phyloP scores from a whole-genome alignment of 1,140 invertebrate species.

The Drosophila kurseongensis region DNA sequence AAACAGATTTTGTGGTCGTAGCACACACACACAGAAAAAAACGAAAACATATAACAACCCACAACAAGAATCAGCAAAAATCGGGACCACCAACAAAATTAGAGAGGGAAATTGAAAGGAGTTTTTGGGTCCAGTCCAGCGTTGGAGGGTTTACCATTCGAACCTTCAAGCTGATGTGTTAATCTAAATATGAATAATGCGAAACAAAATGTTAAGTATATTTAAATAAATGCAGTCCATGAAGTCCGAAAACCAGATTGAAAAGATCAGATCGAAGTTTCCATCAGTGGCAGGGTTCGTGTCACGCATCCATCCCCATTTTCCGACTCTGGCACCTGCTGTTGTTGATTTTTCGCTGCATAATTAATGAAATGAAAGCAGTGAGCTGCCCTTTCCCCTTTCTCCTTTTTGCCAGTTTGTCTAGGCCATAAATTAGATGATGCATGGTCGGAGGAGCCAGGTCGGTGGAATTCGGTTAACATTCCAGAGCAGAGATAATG shows the following conservation, averaged over 20 bases:
- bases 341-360: conserved; percentile 61
- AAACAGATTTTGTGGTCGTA: conserved; percentile 74
- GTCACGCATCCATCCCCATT: background rate
- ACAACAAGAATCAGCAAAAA: conserved; percentile 17
- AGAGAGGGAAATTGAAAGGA: conserved; percentile 19
- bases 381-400: background rate
- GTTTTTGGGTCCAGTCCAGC: conserved; percentile 4
- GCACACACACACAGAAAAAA: conserved; percentile 48
- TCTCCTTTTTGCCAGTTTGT: conserved; percentile 8
- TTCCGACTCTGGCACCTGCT: conserved; percentile 12
- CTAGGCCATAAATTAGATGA: conserved; percentile 51
- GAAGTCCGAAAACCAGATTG: too few species aligned
- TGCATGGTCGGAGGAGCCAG: conserved; percentile 23
- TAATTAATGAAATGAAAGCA: conserved; percentile 75
- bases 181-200: too few species aligned
- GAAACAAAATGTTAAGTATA: too few species aligned
- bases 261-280: too few species aligned
- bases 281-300: too few species aligned
- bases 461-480: background rate
- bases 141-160: background rate
- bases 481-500: conserved; percentile 19
- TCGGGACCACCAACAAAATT: background rate
- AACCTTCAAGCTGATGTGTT: too few species aligned
- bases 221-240: too few species aligned
- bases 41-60: conserved; percentile 18